Evolutionary conservation across 2,113 vertebrate genomes (phyloP).

Genomic region (Cricetomys ansorgei): DNA sequence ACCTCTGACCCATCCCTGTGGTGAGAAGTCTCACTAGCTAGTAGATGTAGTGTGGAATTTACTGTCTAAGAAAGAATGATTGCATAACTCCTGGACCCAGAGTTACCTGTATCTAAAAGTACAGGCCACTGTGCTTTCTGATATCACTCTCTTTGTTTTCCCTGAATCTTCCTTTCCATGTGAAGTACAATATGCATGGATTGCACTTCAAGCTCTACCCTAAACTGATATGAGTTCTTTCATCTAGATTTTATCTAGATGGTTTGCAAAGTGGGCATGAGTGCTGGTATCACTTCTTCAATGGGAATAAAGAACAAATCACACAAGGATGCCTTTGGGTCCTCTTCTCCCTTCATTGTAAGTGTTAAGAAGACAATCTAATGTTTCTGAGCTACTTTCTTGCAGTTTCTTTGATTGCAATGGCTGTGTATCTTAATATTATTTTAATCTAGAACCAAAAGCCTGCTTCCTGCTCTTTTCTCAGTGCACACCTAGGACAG

Average conservation of each 20-base stretch:
- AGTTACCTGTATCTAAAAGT: neutral
- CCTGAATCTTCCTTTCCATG: neutral
- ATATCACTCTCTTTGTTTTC: neutral
- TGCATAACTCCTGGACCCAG: neutral
- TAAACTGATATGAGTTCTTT: neutral
- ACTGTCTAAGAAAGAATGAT: neutral
- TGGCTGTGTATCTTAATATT: neutral
- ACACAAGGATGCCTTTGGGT: neutral
- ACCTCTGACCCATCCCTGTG: neutral
- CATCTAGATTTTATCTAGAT: neutral
- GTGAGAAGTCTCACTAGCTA: neutral
- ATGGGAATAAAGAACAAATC: neutral
- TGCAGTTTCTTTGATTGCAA: neutral
- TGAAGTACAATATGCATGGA: neutral
- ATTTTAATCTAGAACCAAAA: neutral
- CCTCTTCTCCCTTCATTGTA: neutral
- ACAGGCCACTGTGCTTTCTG: too few species aligned
- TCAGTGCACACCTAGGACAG: neutral
- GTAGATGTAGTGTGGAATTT: neutral
- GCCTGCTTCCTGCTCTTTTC: neutral
- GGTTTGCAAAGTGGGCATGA: neutral
- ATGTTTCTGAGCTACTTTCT: neutral
- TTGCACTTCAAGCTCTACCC: neutral
- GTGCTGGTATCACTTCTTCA: neutral
- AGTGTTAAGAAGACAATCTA: neutral